These are phyloP conservation scores for Aurelia coerulea DNA, from an alignment of 30 jellyfish, hydroid and myxozoan species.

Conservation along the genomic window DNA sequence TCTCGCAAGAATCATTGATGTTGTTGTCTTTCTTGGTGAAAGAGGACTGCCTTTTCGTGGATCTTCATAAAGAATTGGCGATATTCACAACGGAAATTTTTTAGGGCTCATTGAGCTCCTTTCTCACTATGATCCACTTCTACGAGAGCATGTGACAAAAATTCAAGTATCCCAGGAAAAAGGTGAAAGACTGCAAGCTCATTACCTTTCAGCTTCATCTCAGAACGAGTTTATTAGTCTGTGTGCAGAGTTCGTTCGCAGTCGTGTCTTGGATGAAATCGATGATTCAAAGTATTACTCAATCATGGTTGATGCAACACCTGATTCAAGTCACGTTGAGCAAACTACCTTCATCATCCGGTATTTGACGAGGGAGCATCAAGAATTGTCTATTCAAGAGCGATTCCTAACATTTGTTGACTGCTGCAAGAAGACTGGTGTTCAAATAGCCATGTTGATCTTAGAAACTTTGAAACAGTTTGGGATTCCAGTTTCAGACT, in stretches of 20 bases:
- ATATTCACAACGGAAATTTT: conserved; percentile 53
- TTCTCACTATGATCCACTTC: conserved; percentile 61
- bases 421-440: conserved; percentile 66
- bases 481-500: conserved; percentile 63
- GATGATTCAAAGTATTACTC: conserved; percentile 28
- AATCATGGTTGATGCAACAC: conserved; percentile 37
- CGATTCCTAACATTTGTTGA: conserved; percentile 57
- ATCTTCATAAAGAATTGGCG: conserved; percentile 50
- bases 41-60: conserved; percentile 60
- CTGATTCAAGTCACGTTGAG: conserved; percentile 50
- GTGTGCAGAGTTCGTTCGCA: conserved; percentile 39
- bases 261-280: conserved; percentile 53
- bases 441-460: conserved; percentile 34
- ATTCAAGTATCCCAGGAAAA: conserved; percentile 56
- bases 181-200: conserved; percentile 68
- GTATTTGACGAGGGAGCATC: conserved; percentile 28
- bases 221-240: conserved; percentile 42
- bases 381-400: neutral
- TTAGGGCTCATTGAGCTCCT: conserved; percentile 54
- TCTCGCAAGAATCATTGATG: conserved; percentile 56
- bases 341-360: conserved; percentile 38
- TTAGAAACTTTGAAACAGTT: conserved; percentile 20
- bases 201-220: conserved; percentile 58
- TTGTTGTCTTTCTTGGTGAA: conserved; percentile 54
- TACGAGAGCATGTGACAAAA: conserved; percentile 54